A percentile compares a stretch with the other conserved stretches of the same genome.
phyloP scores from a whole-genome alignment of 2,888 invertebrate genomes.

The Stenodema calcarata region DNA sequence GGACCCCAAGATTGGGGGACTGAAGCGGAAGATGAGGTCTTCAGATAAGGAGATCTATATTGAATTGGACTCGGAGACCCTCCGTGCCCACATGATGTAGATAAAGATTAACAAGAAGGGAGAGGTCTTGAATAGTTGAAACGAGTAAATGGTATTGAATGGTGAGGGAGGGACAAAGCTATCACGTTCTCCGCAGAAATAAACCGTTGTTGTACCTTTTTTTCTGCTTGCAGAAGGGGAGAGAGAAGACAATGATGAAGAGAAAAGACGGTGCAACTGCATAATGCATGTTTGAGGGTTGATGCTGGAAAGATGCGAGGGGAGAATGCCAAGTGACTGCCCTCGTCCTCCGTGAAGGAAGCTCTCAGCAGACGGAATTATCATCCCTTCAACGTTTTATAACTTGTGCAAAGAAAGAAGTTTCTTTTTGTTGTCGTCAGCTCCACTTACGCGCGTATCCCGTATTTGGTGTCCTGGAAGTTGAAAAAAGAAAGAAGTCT shows the following conservation, averaged over 20 bases:
- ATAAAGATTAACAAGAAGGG: slow-evolving; percentile 14
- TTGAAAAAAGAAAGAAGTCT: neutral
- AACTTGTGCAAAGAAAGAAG: neutral
- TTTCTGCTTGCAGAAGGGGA: neutral
- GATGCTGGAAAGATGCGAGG: neutral
- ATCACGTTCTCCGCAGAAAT: neutral
- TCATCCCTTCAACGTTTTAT: slow-evolving; percentile 12
- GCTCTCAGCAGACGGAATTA: neutral
- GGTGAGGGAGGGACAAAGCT: neutral
- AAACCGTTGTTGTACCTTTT: neutral
- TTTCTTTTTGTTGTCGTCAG: slow-evolving; percentile 6
- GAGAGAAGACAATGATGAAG: neutral
- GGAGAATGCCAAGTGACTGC: slow-evolving; percentile 12
- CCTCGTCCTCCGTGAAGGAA: neutral
- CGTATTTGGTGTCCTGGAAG: neutral
- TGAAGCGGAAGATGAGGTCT: neutral
- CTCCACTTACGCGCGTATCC: neutral
- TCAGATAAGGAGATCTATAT: slow-evolving; percentile 7
- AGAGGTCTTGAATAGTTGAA: slow-evolving; percentile 5
- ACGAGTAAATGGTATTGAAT: neutral
- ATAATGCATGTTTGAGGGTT: neutral
- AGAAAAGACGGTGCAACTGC: neutral
- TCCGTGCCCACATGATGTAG: slow-evolving; percentile 2
- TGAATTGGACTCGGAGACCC: neutral
- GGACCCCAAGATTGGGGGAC: neutral